Base-by-base conservation (phyloP, 2,888 invertebrate species). In the Mythimna pallens region DNA sequence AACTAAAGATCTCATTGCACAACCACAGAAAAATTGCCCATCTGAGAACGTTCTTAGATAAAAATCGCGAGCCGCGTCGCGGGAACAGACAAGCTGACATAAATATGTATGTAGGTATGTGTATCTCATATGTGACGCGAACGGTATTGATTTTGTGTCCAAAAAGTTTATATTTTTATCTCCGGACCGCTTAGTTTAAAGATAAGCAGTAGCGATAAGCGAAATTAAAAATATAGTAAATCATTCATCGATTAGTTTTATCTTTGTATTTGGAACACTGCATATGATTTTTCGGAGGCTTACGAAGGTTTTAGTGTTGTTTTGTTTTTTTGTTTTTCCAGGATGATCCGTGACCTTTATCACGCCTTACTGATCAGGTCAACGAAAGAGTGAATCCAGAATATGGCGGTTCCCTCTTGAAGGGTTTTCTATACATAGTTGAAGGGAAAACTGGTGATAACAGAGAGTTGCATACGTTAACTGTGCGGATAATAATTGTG, bases 221-320 rank as follows among this genome's bases (percentile, higher is more conserved):
- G 86, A 90, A 94, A 94, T 94, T 94, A 94, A 94, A 94, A 94
- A 90, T 89, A 84, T 88, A 91, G 90, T 89, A 91, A 93, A 93
- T 92, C 88, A 89, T 87, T 79, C 84, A 88, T 89, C 88, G 91
- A 89, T 91, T 89, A 80, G 58, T 52, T 82, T 88, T 92, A 91
- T 92, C 91, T 47, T 10, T 5, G 8, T 80, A 66, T 76, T 76
- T 58, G 61, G 77, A 57, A 58, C 40, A 72, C 59, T 58, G 58
- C 14, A 25, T 52, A 64, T 67, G 59, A 57, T 73, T 73, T 47
- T 65, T 17, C 30, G 30, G 69, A 9, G 36, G 30, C 34, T 63
- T 55, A 20, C 22, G 14, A 3, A 12, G 52, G 9, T 72, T 65
- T 36, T 22, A 47, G n/a, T 22, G 20, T 17, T 43, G 34, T 12